Base-by-base conservation (phyloP, 1,140 invertebrate genomes). In the Marisa cornuarietis region DNA sequence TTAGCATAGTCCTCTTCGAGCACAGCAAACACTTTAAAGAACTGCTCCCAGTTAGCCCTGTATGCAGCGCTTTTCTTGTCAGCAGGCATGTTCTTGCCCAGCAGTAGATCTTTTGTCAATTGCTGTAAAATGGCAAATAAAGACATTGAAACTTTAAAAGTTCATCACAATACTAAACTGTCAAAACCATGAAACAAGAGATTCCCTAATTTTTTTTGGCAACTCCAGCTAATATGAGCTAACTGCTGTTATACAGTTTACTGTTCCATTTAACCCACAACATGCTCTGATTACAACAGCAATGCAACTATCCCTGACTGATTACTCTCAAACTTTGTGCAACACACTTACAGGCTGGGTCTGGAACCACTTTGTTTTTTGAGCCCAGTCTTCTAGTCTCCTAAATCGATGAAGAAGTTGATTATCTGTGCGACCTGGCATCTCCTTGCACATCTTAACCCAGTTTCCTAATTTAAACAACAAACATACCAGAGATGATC, bases 381-480 rank as follows among this genome's bases (percentile, higher is more conserved):
- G 61, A 31, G 85, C 82, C 88, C 87, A 89, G 18, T 80, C 82
- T 68, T 84, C 76, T 20, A 89, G 76, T 51, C 82, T 68, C 52
- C 81, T 79, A 72, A 84, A 83, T 54, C 88, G 71, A 4, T 26
- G 24, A 16, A 84, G 63, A 6, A 87, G 58, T 83, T 83, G 84
- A 51, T 81, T 82, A 69, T 89, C 89, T 24, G 84, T 87, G 10
- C 90, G 82, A 0, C 88, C 88, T 14, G 79, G 79, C 31, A 91
- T 80, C 6, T 81, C 75, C 24, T 73, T 49, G 7, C 85, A 83
- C 24, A 90, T 81, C 71, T 85, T 86, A 11, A 79, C 49, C 89
- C 89, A 91, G 61, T 81, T 78, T 75, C 73, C 18, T 81, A 71
- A 42, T 42, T 42, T 4, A 42, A 42, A 42, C 1, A 42, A 42